These are phyloP conservation scores for Myrmecophaga tridactyla DNA, from an alignment of 2,113 vertebrate genomes.

Conservation along the genomic window DNA sequence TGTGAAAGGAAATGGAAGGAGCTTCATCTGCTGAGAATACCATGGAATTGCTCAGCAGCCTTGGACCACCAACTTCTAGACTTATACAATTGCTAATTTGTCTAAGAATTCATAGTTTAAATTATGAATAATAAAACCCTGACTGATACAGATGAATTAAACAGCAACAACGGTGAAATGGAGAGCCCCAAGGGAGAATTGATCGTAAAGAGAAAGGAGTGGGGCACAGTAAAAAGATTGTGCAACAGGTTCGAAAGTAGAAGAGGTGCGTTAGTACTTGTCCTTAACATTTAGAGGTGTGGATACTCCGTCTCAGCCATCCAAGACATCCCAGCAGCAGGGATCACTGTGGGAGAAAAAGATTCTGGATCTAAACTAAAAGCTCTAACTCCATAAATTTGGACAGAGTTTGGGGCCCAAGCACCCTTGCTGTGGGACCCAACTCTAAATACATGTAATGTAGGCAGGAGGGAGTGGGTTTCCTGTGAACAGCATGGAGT, in stretches of 20 bases:
- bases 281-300: too few species aligned
- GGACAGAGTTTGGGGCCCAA: background rate
- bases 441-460: background rate
- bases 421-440: too few species aligned
- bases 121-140: background rate
- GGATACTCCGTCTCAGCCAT: too few species aligned
- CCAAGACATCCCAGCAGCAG: too few species aligned
- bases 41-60: too few species aligned
- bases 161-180: background rate
- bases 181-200: background rate
- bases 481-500: background rate
- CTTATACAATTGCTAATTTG: background rate
- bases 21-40: too few species aligned
- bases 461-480: background rate
- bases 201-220: background rate
- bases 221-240: too few species aligned
- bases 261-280: too few species aligned
- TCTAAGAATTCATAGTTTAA: background rate
- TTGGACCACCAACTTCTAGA: background rate
- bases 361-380: background rate
- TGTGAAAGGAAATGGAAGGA: too few species aligned
- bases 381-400: background rate
- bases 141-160: background rate
- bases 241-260: too few species aligned
- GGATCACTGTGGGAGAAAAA: background rate